Conservation (phyloP, 2,888 invertebrate species). For the Polydesmus complanatus region DNA sequence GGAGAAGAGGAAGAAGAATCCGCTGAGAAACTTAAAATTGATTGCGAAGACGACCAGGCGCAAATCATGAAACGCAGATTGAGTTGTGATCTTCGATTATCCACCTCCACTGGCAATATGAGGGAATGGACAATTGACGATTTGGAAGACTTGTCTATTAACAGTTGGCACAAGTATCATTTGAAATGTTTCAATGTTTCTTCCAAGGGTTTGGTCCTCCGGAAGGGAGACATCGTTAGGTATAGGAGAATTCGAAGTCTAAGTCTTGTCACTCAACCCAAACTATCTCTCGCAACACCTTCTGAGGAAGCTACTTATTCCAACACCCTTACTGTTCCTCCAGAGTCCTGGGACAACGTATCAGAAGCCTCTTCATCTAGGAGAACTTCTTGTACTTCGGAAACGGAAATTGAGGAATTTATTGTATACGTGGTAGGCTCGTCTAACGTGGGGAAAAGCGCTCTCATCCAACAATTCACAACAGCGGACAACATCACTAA, state of each 20-base stretch:
- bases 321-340: neutral
- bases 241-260: neutral
- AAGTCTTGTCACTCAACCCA: neutral
- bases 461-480: neutral
- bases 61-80: no score
- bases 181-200: conserved; percentile 4
- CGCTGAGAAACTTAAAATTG: no score
- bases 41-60: no score
- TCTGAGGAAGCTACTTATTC: neutral
- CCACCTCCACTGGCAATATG: neutral
- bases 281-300: neutral
- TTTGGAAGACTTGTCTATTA: neutral
- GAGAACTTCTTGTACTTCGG: neutral
- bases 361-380: neutral
- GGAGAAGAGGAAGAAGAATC: no score
- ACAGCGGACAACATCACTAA: conserved; percentile 2
- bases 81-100: no score
- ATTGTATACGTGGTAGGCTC: neutral
- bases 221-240: neutral
- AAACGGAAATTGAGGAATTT: conserved; percentile 3
- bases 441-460: conserved; percentile 1
- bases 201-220: neutral
- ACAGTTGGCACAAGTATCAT: conserved; percentile 1
- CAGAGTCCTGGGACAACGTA: neutral
- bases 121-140: neutral